phyloP scores from a whole-genome alignment of 2,888 invertebrate species.

The Troilus luridus region DNA sequence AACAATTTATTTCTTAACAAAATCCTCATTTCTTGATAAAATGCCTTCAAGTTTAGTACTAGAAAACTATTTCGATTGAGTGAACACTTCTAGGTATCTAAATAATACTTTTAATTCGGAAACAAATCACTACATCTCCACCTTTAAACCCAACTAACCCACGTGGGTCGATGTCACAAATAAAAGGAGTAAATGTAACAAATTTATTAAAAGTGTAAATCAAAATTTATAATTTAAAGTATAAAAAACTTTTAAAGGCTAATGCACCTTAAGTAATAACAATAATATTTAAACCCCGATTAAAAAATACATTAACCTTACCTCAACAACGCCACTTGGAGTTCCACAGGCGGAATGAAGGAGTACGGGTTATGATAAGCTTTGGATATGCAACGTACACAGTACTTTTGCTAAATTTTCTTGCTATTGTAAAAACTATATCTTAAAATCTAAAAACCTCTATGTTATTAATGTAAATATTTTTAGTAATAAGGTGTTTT shows the following conservation, averaged over 20 bases:
- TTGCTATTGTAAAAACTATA: neutral
- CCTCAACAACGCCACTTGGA: slow-evolving; percentile 56
- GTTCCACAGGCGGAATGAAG: slow-evolving; percentile 47
- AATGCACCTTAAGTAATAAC: neutral
- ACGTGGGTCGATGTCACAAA: neutral
- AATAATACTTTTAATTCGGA: too few species aligned
- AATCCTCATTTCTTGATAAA: too few species aligned
- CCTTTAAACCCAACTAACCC: neutral
- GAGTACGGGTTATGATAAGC: neutral
- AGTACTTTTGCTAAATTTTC: neutral
- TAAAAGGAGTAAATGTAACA: neutral
- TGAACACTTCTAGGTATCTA: too few species aligned
- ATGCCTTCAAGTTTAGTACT: too few species aligned
- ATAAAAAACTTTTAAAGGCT: neutral
- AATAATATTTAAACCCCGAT: neutral
- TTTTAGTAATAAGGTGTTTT: neutral
- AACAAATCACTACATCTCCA: too few species aligned
- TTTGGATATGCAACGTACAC: neutral
- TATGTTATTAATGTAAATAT: neutral
- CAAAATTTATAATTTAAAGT: neutral
- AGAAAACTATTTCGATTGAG: too few species aligned
- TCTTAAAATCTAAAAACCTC: neutral
- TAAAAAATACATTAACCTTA: neutral
- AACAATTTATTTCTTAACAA: too few species aligned
- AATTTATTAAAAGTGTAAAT: neutral